Base-by-base conservation (phyloP, 2,113 vertebrate species). In the Corynorhinus townsendii region DNA sequence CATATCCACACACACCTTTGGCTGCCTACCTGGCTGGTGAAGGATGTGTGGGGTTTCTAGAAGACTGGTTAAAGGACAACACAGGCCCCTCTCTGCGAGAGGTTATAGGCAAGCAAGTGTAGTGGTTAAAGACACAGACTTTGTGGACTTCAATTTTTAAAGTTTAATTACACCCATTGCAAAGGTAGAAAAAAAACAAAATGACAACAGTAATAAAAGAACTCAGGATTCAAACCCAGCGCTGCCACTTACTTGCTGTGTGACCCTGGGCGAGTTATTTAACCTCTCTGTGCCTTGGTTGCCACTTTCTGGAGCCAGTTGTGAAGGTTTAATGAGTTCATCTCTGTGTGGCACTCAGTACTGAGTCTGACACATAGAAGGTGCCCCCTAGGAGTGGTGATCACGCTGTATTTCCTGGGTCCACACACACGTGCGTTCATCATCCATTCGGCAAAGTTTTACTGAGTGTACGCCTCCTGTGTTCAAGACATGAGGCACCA, bases 401-500 rank as follows among this genome's bases (percentile, higher is more conserved):
- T 16, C 2, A 3, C 3, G 10, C 33, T 24, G 16, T 24, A 1
- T 43, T 30, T 90, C 82, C 76, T 52, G 11, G 38, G 49, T 40
- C 15, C 59, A 19, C 62, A n/a, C 1, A 5, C 0, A 2, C 6
- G 11, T 7, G n/a, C 40, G 2, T 38, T 56, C 45, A 10, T 15
- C 49, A 7, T 14, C 33, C 38, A 9, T 7, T 71, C 43, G 16
- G 26, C 49, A 26, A 11, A 19, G 62, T 45, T 19, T 38, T 3
- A 22, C 35, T 16, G 33, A 22, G 43, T 0, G 11, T 6, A 6
- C 1, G 3, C 40, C 43, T 38, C 72, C 35, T 7, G 35, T 43
- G 2, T 30, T 1, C 14, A 12, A 28, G 43, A 33, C 22, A 0
- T 0, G 3, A 72, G 82, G 28, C 30, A 3, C 11, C 17, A 16